Evolutionary conservation across 2,113 vertebrate genomes (phyloP), one percentile per base, ranked within the genome.

Genomic region (Tor tambroides): DNA sequence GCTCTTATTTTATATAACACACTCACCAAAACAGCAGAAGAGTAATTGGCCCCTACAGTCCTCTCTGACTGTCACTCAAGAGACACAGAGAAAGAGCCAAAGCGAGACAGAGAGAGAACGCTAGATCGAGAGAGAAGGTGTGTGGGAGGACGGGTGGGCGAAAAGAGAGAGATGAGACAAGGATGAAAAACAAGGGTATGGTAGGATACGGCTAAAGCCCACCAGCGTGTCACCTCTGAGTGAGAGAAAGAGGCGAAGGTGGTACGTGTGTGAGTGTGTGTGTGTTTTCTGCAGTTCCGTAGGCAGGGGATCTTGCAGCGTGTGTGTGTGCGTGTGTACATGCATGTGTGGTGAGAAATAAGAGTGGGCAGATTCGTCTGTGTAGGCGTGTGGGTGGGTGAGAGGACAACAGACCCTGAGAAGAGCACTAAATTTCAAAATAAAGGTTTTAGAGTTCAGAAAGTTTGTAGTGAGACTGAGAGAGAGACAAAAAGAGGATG

Each of bases 71-170:
- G 84, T 90, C 84, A 88, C 43, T 84, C 26, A 30, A 86, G n/a
- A 28, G 12, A 84, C n/a, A 79, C n/a, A 76, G 28, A 82, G 74
- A 80, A 83, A 19, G 61, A 87, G 80, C 51, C 59, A 14, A 59
- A 76, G 69, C 21, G 21, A 76, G 84, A 65, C 63, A 51, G 81
- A 69, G 41, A 32, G 28, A 88, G 46, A 78, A 54, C 41, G 9
- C 61, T 69, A 69, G 80, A 65, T 46, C 15, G 77, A 46, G 21
- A 72, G 32, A 79, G 93, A 93, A 90, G 87, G 77, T 14, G 91
- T 88, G 94, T 95, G 92, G 95, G 94, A 92, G 93, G 89, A 87
- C 77, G 92, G 77, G 89, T 94, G 89, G 94, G 93, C 88, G 90
- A 92, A 90, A 90, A 79, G 61, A 89, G 84, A 89, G 90, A 77